A percentile compares a stretch with the other conserved stretches of the same genome.
These are phyloP conservation scores for Hycleus phaleratus DNA, from an alignment of 1,140 invertebrate species.

Conservation along the genomic window DNA sequence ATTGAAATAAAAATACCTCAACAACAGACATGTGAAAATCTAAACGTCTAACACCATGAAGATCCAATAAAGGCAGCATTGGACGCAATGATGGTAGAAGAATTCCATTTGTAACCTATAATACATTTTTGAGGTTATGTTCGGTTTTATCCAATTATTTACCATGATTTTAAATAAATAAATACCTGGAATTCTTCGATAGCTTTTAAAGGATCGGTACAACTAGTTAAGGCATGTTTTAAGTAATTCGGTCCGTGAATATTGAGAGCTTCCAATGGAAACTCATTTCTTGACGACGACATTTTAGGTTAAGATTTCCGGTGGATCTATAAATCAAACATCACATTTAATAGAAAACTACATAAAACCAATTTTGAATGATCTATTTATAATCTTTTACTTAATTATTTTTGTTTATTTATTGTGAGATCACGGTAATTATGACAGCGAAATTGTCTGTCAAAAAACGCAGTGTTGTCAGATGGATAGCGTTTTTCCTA, in stretches of 20 bases:
- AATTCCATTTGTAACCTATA: slow-evolving; percentile 83
- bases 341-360: too few relatives aligned
- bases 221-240: slow-evolving; percentile 87
- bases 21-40: slow-evolving; percentile 94
- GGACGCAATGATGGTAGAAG: slow-evolving; percentile 84
- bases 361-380: too few relatives aligned
- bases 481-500: too few relatives aligned
- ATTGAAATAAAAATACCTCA: slow-evolving; percentile 49
- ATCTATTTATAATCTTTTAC: too few relatives aligned
- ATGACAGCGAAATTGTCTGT: too few relatives aligned
- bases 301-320: neutral
- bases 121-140: slow-evolving; percentile 19
- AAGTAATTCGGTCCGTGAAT: slow-evolving; percentile 85
- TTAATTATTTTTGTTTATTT: too few relatives aligned
- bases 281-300: slow-evolving; percentile 27
- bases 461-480: too few relatives aligned
- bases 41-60: slow-evolving; percentile 83
- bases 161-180: slow-evolving; percentile 12
- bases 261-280: slow-evolving; percentile 75
- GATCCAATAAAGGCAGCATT: slow-evolving; percentile 88
- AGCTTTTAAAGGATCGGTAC: slow-evolving; percentile 90
- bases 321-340: too few relatives aligned
- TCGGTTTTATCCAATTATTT: slow-evolving; percentile 7
- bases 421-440: too few relatives aligned
- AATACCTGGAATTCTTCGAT: slow-evolving; percentile 93